Evolutionary conservation across 2,888 invertebrate species (phyloP).

Genomic region (Limenitis camilla): DNA sequence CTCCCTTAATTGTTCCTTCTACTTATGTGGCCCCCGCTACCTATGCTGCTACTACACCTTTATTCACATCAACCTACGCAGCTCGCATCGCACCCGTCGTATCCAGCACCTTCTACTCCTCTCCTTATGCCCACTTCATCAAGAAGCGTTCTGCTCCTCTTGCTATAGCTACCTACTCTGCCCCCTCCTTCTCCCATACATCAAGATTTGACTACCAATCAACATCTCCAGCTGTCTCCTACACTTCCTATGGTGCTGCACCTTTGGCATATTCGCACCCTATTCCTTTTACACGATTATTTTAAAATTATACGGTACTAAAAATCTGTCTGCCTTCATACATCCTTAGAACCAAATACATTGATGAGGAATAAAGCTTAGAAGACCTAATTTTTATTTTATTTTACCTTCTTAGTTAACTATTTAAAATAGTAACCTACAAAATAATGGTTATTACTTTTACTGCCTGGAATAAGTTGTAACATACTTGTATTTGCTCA

Average conservation of each 20-base stretch:
- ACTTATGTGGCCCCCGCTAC: slow-evolving; percentile 34
- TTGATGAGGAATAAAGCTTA: background rate
- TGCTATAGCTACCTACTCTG: slow-evolving; percentile 12
- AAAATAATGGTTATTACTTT: too few species aligned
- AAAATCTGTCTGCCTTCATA: too few species aligned
- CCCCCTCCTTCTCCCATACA: slow-evolving; percentile 32
- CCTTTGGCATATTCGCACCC: slow-evolving; percentile 27
- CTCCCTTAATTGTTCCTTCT: slow-evolving; percentile 27
- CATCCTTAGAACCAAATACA: background rate
- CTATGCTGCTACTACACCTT: slow-evolving; percentile 29
- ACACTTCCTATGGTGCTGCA: slow-evolving; percentile 26
- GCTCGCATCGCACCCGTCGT: slow-evolving; percentile 32
- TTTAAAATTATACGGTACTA: too few species aligned
- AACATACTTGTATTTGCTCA: too few species aligned
- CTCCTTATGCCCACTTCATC: slow-evolving; percentile 25
- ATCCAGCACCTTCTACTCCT: slow-evolving; percentile 28
- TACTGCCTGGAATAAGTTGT: too few species aligned
- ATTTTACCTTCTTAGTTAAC: too few species aligned
- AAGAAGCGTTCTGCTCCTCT: slow-evolving; percentile 26
- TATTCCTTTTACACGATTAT: background rate
- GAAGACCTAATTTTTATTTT: too few species aligned
- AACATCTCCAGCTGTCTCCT: slow-evolving; percentile 33
- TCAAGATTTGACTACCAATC: slow-evolving; percentile 38
- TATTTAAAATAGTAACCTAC: too few species aligned
- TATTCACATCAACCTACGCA: slow-evolving; percentile 33